These are phyloP conservation scores for Drosophila triauraria DNA, from an alignment of 1,140 invertebrate genomes.

Conservation along the genomic window DNA sequence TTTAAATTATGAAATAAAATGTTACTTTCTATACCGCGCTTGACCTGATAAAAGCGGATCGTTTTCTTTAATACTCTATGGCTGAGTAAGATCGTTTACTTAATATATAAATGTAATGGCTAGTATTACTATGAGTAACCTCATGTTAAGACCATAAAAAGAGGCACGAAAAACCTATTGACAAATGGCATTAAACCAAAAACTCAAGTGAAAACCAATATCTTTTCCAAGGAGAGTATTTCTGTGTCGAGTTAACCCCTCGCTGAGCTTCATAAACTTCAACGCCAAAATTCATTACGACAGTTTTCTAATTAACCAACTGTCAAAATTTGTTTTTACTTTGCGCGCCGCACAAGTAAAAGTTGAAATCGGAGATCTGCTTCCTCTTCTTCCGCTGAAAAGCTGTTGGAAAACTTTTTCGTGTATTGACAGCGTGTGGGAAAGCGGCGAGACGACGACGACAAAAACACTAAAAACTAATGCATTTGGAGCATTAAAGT, in stretches of 20 bases:
- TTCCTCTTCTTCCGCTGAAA: conserved; percentile 30
- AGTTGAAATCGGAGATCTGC: conserved; percentile 53
- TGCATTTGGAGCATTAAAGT: conserved; percentile 38
- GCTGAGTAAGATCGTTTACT: not conserved
- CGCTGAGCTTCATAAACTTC: conserved; percentile 31
- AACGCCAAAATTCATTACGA: conserved; percentile 55
- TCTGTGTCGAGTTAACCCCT: not conserved
- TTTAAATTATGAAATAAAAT: conserved; percentile 38
- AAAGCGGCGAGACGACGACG: conserved; percentile 21
- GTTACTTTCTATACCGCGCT: conserved; percentile 35
- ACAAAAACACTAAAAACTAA: conserved; percentile 1
- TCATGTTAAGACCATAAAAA: not conserved
- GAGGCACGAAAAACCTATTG: not conserved
- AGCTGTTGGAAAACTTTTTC: conserved; percentile 39
- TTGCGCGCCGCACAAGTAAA: conserved; percentile 41
- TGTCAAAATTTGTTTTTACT: conserved; percentile 56
- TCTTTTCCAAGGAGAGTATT: conserved; percentile 5
- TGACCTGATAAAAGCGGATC: conserved; percentile 11
- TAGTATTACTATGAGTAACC: not conserved
- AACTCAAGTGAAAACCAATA: not conserved
- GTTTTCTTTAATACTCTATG: conserved; percentile 9
- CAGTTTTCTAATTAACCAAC: conserved; percentile 66
- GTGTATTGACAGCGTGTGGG: conserved; percentile 58
- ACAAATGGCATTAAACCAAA: not conserved
- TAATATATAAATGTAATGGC: not conserved